Conservation (phyloP, 2,888 invertebrate species). For the Trachelus iudaicus region DNA sequence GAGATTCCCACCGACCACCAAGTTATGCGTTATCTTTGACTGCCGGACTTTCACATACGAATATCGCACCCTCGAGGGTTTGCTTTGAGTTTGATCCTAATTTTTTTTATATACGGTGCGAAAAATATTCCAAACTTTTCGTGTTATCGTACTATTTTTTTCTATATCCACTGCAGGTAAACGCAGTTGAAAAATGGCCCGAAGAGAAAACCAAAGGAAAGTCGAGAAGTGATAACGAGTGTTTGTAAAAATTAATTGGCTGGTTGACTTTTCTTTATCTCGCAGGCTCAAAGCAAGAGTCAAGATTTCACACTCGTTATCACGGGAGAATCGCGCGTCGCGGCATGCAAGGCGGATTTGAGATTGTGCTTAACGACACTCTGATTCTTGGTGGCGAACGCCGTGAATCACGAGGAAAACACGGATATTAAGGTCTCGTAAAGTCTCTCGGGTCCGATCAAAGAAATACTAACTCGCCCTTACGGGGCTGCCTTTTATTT, state of each 20-base stretch:
- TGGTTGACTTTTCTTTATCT: background rate
- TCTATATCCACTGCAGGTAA: no score
- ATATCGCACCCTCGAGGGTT: slow-evolving; percentile 38
- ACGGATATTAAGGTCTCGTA: slow-evolving; percentile 59
- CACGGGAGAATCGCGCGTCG: slow-evolving; percentile 38
- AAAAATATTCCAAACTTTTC: no score
- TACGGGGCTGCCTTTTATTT: slow-evolving; percentile 27
- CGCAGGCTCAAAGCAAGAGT: background rate
- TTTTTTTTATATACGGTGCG: no score
- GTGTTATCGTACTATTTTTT: no score
- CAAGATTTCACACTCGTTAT: slow-evolving; percentile 46
- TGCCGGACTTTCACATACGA: slow-evolving; percentile 42
- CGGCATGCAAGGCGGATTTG: slow-evolving; percentile 40
- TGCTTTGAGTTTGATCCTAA: slow-evolving; percentile 11
- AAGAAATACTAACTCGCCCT: slow-evolving; percentile 43
- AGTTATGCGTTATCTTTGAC: slow-evolving; percentile 56
- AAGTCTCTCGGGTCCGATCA: slow-evolving; percentile 48
- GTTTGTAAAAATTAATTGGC: no score
- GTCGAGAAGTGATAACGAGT: no score
- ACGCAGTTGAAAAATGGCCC: no score
- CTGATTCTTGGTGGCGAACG: background rate
- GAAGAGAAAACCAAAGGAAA: no score
- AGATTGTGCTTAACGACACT: slow-evolving; percentile 50
- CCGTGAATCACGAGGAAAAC: slow-evolving; percentile 50
- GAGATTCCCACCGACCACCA: slow-evolving; percentile 47